Conservation (phyloP, 2,797 vertebrate species). For the Champsocephalus esox region DNA sequence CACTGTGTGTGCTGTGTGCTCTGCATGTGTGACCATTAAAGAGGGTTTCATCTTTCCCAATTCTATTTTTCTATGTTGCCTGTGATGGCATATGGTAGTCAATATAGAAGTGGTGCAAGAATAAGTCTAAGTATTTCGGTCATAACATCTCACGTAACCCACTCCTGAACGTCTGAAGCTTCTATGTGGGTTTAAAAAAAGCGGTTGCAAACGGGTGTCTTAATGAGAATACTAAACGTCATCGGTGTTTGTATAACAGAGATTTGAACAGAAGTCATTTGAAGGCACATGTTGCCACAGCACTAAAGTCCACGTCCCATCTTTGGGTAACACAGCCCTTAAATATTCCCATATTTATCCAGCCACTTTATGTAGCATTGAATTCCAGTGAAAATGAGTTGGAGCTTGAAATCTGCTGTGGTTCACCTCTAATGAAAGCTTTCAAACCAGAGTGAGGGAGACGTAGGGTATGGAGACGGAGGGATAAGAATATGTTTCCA, state of each 20-base stretch:
- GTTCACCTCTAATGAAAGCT: slow-evolving; percentile 66
- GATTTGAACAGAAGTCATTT: not conserved
- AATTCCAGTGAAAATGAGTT: slow-evolving; percentile 33
- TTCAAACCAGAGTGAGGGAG: slow-evolving; percentile 41
- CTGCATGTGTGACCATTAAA: too few species aligned
- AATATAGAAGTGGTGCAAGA: too few species aligned
- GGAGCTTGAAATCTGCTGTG: slow-evolving; percentile 69
- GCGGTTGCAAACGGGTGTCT: too few species aligned
- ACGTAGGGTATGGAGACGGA: slow-evolving; percentile 20
- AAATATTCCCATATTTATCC: slow-evolving; percentile 28
- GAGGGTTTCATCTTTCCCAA: too few species aligned
- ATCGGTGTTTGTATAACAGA: not conserved
- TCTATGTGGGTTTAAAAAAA: too few species aligned
- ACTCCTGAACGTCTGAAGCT: too few species aligned
- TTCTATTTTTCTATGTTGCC: too few species aligned
- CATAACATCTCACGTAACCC: too few species aligned
- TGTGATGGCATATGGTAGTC: too few species aligned
- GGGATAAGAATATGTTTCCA: slow-evolving; percentile 37
- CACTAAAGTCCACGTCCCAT: not conserved
- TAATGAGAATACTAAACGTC: too few species aligned
- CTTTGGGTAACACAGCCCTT: slow-evolving; percentile 6
- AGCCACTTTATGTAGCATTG: slow-evolving; percentile 15
- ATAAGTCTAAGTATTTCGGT: too few species aligned
- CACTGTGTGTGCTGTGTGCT: too few species aligned
- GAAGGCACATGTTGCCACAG: slow-evolving; percentile 9